phyloP scores from a whole-genome alignment of 2,888 invertebrate species.

The Serripes groenlandicus region DNA sequence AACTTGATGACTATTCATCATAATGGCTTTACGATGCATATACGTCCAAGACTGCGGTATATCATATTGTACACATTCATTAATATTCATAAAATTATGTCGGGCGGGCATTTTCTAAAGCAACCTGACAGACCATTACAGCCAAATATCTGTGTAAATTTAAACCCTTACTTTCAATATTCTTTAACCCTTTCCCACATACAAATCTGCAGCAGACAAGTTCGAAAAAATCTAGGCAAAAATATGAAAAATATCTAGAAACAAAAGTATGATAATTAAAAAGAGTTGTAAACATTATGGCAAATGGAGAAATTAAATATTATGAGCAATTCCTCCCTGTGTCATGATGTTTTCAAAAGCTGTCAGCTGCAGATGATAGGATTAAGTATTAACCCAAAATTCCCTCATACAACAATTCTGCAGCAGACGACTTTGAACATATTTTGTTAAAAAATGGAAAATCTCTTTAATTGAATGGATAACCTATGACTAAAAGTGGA shows the following conservation, averaged over 20 bases:
- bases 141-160: not conserved
- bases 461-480: too few relatives aligned
- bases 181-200: not conserved
- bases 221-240: not conserved
- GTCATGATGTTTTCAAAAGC: not conserved
- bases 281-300: not conserved
- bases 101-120: constrained; percentile 12
- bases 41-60: constrained; percentile 9
- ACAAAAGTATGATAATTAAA: not conserved
- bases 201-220: not conserved
- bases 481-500: too few relatives aligned
- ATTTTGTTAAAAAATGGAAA: too few relatives aligned
- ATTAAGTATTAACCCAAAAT: too few relatives aligned
- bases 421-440: too few relatives aligned
- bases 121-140: constrained; percentile 17
- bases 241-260: not conserved
- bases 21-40: constrained; percentile 12
- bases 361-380: not conserved
- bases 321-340: not conserved
- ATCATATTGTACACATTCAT: constrained; percentile 4
- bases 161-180: not conserved
- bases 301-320: not conserved
- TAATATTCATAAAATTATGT: constrained; percentile 24
- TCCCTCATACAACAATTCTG: too few relatives aligned
- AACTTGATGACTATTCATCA: constrained; percentile 14